phyloP scores from a whole-genome alignment of 2,797 vertebrate species.

The Potorous gilbertii region DNA sequence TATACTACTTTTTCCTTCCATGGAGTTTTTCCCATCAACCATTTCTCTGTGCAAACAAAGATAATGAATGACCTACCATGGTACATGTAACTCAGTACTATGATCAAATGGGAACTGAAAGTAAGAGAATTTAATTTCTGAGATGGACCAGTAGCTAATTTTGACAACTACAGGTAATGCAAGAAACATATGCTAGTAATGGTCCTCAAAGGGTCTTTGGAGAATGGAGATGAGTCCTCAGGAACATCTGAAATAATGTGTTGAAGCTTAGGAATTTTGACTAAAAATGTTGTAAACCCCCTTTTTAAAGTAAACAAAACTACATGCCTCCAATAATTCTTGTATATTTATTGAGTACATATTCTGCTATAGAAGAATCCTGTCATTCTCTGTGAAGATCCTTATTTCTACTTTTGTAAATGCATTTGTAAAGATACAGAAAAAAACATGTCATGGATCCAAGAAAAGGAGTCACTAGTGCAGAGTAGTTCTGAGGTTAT shows the following conservation, averaged over 20 bases:
- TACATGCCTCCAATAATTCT: conserved; percentile 21
- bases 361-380: conserved; percentile 13
- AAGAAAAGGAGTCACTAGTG: neutral
- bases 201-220: conserved; percentile 33
- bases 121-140: conserved; percentile 24
- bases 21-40: neutral
- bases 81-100: neutral
- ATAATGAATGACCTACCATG: conserved; percentile 39
- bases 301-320: neutral
- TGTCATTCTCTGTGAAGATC: neutral
- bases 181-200: neutral
- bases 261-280: neutral
- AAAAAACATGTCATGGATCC: neutral
- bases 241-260: conserved; percentile 12
- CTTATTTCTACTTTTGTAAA: neutral
- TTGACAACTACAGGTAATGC: conserved; percentile 36
- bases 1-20: neutral
- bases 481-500: neutral
- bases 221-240: conserved; percentile 44
- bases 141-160: conserved; percentile 14
- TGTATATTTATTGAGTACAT: neutral
- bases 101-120: conserved; percentile 12
- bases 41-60: conserved; percentile 19
- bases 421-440: neutral
- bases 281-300: neutral